Evolutionary conservation across 2,888 invertebrate species (phyloP), one percentile per base, ranked within the genome.

Genomic region (Drosophila koepferae): DNA sequence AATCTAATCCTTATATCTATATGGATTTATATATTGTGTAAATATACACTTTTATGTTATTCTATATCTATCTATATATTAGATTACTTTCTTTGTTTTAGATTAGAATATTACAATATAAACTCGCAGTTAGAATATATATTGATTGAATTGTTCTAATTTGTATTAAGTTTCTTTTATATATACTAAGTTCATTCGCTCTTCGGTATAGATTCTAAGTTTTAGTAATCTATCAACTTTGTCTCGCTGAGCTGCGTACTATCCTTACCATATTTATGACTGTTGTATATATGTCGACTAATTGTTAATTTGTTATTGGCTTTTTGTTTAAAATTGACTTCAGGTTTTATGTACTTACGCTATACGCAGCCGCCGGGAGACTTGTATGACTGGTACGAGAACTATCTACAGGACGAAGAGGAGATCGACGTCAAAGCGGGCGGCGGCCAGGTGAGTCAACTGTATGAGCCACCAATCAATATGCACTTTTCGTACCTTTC

Each of bases 361-460:
- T 99, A 98, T 93, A 99, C 99, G 10, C 98, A 99, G 93, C 99
- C 99, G 18, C 99, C 99, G 1, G 96, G 96, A 60, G 98, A 98
- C 92, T 94, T 99, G 72, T 98, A 99, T 94, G 97, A 97, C 92
- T 99, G 99, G 99, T 99, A 98, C 92, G 98, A 97, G 89, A 96
- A 97, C 63, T 99, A 99, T 94, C 94, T 99, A 81, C 98, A 98
- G 91, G 99, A 99, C 92, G 97, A 98, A 91, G 99, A 99, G 95
- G 98, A 99, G 92, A 94, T 99, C 77, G 99, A 99, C 92, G 99
- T 99, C 0, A 98, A 99, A 92, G 99, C 99, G 18, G 99, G 99
- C 16, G 98, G 99, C 49, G 99, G 99, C 14, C 98, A 98, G 92
- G 94, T 94, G 64, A 91, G 92, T 93, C 77, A 77, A 90, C 86